Evolutionary conservation across 2,888 invertebrate species (phyloP), one percentile per base, ranked within the genome.

Genomic region (Sphecodes monilicornis): DNA sequence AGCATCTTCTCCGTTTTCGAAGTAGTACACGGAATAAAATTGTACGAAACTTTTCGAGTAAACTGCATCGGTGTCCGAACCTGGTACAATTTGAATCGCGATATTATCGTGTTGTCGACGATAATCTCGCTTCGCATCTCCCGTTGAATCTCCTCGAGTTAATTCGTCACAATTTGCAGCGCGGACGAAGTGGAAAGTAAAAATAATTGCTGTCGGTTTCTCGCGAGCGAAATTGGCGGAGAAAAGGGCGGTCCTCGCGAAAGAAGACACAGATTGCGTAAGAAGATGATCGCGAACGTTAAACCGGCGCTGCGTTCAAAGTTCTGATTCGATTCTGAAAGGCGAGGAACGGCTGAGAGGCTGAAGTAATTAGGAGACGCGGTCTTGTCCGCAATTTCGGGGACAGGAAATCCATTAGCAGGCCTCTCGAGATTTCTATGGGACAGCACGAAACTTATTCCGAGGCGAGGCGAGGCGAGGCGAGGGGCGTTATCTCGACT

Each of bases 401-500:
- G 72, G 36, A 66, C 75, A 68, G 78, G 71, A 70, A 78, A 73
- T 78, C 73, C 78, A 78, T 78, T 78, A 78, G 78, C 78, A 72
- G 78, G 73, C 78, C 78, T 72, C 71, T 73, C 78, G 78, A 73
- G 73, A 64, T 68, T 64, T 72, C 77, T 70, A 57, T 77, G 57
- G 70, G 39, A n/a, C 39, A 11, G n/a, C 54, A n/a, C 54, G 60
- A 77, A 77, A 71, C 70, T 77, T 77, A 71, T 70, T 70, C 57
- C 70, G 66, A 46, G 66, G 46, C 69, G 50, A 68, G 46, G 68
- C n/a, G n/a, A n/a, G n/a, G n/a, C n/a, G n/a, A n/a, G n/a, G n/a
- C 46, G 46, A 6, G 22, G 50, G 22, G 50, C 69, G 69, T 77
- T 77, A 77, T 77, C 77, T 32, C 43, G 57, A 11, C 77, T 57